These are phyloP conservation scores for Trichacis sp. DNA, from an alignment of 2,888 invertebrate species.

Conservation along the genomic window DNA sequence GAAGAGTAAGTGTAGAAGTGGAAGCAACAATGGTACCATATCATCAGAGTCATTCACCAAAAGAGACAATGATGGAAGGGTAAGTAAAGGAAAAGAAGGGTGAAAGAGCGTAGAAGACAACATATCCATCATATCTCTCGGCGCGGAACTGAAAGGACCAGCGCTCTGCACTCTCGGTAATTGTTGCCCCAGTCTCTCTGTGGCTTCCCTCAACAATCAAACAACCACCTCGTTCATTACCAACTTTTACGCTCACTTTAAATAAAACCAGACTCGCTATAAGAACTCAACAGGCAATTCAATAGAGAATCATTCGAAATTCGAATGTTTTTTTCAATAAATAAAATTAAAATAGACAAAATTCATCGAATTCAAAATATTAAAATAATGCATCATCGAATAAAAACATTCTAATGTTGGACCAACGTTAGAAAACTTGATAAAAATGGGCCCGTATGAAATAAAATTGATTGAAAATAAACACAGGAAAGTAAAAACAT, in stretches of 20 bases:
- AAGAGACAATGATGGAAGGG: constrained; percentile 32
- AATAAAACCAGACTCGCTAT: constrained; percentile 55
- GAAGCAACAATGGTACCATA: constrained; percentile 6
- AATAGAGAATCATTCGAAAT: too few species aligned
- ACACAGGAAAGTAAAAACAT: too few species aligned
- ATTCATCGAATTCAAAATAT: too few species aligned
- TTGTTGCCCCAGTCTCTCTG: constrained; percentile 59
- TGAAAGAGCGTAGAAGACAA: constrained; percentile 53
- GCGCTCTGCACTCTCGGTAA: constrained; percentile 63
- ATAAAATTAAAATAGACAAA: too few species aligned
- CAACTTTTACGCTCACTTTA: constrained; percentile 57
- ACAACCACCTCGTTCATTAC: constrained; percentile 56
- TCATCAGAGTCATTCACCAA: constrained; percentile 28
- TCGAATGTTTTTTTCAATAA: too few species aligned
- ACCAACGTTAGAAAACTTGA: too few species aligned
- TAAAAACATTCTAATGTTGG: too few species aligned
- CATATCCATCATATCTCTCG: constrained; percentile 58
- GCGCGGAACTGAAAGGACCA: constrained; percentile 54
- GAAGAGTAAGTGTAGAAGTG: background rate
- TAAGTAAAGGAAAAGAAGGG: constrained; percentile 25
- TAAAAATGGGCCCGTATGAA: too few species aligned
- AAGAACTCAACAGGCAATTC: too few species aligned
- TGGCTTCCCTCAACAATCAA: constrained; percentile 55
- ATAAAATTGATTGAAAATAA: too few species aligned
- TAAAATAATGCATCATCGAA: too few species aligned